phyloP scores from a whole-genome alignment of 2,888 invertebrate genomes.

The Crioceris asparagi region DNA sequence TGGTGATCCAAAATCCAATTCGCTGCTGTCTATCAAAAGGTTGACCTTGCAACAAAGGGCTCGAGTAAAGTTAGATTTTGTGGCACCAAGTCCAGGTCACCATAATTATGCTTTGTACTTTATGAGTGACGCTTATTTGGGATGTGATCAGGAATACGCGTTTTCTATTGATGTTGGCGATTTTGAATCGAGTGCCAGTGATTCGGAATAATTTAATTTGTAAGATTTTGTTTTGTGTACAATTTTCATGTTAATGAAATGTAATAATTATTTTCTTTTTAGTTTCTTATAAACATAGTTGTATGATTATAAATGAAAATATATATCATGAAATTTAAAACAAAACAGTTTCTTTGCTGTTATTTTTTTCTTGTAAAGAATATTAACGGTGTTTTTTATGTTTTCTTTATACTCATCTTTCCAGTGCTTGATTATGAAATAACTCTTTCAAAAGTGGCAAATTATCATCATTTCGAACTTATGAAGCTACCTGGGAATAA shows the following conservation, averaged over 20 bases:
- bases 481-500: no score
- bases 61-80: constrained; percentile 79
- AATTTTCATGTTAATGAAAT: background rate
- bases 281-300: no score
- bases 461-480: no score
- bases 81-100: constrained; percentile 79
- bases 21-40: constrained; percentile 91
- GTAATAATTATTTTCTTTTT: no score
- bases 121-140: constrained; percentile 98
- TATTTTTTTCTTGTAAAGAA: no score
- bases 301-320: no score
- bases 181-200: constrained; percentile 53
- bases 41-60: constrained; percentile 90
- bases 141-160: constrained; percentile 98
- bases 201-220: constrained; percentile 41
- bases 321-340: no score
- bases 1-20: constrained; percentile 90
- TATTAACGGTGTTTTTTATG: no score
- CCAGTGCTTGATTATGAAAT: no score
- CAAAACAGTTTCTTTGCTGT: no score
- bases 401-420: no score
- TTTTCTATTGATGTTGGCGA: constrained; percentile 77
- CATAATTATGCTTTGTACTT: constrained; percentile 93
- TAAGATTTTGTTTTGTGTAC: background rate
- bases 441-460: no score